A percentile compares a stretch with the other conserved stretches of the same genome.
Conservation (phyloP, 2,113 vertebrate genomes). For the Microcebus murinus region DNA sequence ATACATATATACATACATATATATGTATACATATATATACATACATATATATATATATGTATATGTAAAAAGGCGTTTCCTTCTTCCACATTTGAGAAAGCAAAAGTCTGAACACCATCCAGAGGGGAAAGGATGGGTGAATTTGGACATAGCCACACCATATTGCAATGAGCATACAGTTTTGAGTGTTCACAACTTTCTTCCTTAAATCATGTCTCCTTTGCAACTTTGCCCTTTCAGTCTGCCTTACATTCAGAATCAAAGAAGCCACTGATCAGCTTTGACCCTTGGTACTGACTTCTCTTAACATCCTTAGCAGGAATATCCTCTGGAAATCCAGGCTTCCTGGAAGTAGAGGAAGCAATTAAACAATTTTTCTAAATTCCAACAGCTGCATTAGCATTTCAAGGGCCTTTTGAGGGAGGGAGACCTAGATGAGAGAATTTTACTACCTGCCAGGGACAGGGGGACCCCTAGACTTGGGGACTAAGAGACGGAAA, state of each 20-base stretch:
- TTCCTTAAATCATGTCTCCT: not conserved
- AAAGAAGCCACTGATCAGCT: not conserved
- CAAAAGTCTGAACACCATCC: not conserved
- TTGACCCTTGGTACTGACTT: not conserved
- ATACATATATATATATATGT: not conserved
- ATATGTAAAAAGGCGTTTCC: not conserved
- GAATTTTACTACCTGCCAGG: not conserved
- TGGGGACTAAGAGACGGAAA: not conserved
- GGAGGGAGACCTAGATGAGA: not conserved
- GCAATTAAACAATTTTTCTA: not conserved
- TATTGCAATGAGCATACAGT: not conserved
- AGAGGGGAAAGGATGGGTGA: too few relatives aligned
- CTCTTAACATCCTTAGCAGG: not conserved
- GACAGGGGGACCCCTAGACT: not conserved
- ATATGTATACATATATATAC: too few relatives aligned
- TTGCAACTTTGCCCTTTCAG: not conserved
- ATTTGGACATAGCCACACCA: not conserved
- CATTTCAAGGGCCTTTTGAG: not conserved
- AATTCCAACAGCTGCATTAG: not conserved
- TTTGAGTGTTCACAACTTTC: not conserved
- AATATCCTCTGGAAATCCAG: not conserved
- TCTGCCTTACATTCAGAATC: not conserved
- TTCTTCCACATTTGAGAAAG: not conserved
- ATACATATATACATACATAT: too few relatives aligned
- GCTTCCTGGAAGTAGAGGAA: not conserved